phyloP scores from a whole-genome alignment of 2,797 vertebrate species.

The Galaxias olidus region DNA sequence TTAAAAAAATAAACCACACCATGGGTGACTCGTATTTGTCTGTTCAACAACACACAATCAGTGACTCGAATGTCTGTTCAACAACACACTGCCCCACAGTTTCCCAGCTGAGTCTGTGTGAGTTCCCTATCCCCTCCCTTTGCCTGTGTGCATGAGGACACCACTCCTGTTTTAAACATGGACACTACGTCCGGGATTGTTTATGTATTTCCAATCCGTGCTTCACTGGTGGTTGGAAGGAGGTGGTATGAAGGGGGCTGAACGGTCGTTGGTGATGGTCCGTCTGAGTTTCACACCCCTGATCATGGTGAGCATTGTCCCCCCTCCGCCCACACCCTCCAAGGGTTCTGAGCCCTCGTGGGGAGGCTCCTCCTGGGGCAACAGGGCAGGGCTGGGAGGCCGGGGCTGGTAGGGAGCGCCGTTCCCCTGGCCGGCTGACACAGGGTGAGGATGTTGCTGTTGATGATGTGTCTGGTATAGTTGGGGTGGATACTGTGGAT shows the following conservation, averaged over 20 bases:
- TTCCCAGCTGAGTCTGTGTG: no score
- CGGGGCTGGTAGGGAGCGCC: constrained; percentile 33
- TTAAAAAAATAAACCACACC: constrained; percentile 29
- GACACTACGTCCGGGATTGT: no score
- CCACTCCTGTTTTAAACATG: no score
- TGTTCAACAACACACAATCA: constrained; percentile 21
- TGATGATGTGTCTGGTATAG: constrained; percentile 24
- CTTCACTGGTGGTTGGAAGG: constrained; percentile 67
- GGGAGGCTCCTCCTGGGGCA: constrained; percentile 19
- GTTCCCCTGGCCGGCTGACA: neutral
- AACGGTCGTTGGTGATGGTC: constrained; percentile 80
- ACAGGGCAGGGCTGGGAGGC: constrained; percentile 16
- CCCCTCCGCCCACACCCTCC: neutral
- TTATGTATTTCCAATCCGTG: neutral
- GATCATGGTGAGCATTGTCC: constrained; percentile 75
- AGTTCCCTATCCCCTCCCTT: no score
- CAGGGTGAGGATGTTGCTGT: constrained; percentile 25
- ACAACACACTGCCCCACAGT: constrained; percentile 15
- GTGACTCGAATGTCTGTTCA: no score
- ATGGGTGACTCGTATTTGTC: neutral
- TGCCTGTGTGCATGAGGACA: no score
- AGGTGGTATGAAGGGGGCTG: constrained; percentile 71
- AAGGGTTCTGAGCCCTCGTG: constrained; percentile 15
- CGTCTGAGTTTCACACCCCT: constrained; percentile 71
- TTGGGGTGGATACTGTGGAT: neutral